These are phyloP conservation scores for Climacteris rufus DNA, from an alignment of 2,113 vertebrate genomes.

Conservation along the genomic window DNA sequence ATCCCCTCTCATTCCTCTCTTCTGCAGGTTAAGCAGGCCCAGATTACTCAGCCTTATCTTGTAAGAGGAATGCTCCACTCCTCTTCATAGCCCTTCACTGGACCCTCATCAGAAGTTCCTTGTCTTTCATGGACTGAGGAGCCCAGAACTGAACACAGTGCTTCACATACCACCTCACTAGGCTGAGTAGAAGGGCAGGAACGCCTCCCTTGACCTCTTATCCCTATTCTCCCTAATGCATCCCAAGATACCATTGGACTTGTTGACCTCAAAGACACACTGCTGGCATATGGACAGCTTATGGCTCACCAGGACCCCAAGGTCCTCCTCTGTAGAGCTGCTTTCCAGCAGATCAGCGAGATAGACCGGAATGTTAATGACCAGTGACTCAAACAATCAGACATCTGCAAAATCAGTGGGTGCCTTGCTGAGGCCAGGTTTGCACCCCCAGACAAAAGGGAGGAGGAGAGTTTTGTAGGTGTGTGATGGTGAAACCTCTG, in stretches of 20 bases:
- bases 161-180: neutral
- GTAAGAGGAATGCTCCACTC: neutral
- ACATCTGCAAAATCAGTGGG: neutral
- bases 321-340: neutral
- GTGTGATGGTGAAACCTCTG: neutral
- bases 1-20: neutral
- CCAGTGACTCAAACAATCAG: accelerated
- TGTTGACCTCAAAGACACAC: neutral
- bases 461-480: neutral
- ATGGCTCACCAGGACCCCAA: neutral
- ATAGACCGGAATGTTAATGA: too few relatives aligned
- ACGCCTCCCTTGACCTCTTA: neutral
- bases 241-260: neutral
- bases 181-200: neutral
- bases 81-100: neutral
- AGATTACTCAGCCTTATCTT: neutral
- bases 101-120: neutral
- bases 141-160: too few relatives aligned
- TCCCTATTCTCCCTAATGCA: neutral
- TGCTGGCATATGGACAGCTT: neutral
- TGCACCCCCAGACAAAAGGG: accelerated
- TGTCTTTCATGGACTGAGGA: neutral
- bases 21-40: neutral
- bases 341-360: neutral
- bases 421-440: neutral